These are phyloP conservation scores for Margarornis squamiger DNA, from an alignment of 2,797 vertebrate species.

Conservation along the genomic window DNA sequence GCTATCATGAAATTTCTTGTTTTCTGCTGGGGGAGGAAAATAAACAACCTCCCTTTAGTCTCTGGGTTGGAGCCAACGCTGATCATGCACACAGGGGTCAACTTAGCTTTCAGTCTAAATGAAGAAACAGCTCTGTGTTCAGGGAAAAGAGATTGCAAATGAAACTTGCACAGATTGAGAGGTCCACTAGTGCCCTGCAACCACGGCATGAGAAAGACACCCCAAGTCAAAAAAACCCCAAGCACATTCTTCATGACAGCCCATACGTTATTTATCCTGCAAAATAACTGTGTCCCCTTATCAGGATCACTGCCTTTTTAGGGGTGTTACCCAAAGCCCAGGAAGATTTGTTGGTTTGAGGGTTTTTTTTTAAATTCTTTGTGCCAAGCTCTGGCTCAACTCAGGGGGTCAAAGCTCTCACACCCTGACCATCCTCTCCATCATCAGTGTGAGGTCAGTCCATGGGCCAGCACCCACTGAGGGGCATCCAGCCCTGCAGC, in stretches of 20 bases:
- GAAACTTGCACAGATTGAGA: background rate
- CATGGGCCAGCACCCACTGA: background rate
- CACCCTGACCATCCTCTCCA: background rate
- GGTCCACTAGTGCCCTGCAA: background rate
- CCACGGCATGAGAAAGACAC: accelerated
- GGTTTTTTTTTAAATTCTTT: background rate
- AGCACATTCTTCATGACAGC: background rate
- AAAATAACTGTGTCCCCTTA: accelerated
- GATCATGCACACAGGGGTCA: background rate
- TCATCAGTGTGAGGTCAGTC: accelerated
- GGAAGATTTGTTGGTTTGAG: background rate
- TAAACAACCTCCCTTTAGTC: background rate
- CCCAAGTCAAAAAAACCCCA: background rate
- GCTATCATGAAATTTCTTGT: background rate
- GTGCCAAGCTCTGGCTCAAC: background rate
- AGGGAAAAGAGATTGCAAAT: background rate
- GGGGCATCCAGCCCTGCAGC: background rate
- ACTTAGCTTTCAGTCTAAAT: background rate
- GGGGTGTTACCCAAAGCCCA: background rate
- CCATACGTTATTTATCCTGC: background rate
- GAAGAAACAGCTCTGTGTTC: background rate
- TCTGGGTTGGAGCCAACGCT: background rate
- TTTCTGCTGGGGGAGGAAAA: background rate
- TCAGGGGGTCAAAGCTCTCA: accelerated
- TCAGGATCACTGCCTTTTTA: background rate